Conservation (phyloP, 1,140 invertebrate species). For the Amyelois transitella region DNA sequence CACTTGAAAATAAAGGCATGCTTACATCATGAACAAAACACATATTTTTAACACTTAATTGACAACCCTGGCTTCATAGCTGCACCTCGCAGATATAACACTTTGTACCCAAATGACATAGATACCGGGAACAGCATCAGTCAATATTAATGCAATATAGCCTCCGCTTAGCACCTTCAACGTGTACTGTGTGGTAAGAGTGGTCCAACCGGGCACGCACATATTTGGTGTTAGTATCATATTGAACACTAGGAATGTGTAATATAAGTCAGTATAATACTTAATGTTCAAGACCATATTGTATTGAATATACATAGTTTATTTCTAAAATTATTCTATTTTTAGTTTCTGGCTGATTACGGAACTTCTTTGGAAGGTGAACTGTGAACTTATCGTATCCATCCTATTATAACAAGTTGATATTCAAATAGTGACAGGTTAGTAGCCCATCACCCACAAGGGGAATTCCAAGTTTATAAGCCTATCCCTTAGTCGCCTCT, state of each 20-base stretch:
- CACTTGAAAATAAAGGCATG: background rate
- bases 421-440: no score
- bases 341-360: no score
- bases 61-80: constrained; percentile 1
- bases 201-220: background rate
- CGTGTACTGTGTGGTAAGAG: background rate
- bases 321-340: no score
- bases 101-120: constrained; percentile 25
- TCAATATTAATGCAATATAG: constrained; percentile 24
- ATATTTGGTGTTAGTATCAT: background rate
- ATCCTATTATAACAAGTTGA: no score
- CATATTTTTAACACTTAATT: background rate
- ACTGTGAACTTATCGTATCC: no score
- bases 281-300: no score
- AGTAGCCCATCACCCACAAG: no score
- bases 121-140: constrained; percentile 21
- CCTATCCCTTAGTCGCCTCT: no score
- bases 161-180: constrained; percentile 13
- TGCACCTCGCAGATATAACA: constrained; percentile 21
- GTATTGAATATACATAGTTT: no score
- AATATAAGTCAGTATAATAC: no score
- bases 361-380: no score
- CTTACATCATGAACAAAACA: background rate
- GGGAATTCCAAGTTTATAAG: no score
- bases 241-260: background rate